Evolutionary conservation across 1,140 invertebrate species (phyloP).

Genomic region (Habropoda laboriosa): DNA sequence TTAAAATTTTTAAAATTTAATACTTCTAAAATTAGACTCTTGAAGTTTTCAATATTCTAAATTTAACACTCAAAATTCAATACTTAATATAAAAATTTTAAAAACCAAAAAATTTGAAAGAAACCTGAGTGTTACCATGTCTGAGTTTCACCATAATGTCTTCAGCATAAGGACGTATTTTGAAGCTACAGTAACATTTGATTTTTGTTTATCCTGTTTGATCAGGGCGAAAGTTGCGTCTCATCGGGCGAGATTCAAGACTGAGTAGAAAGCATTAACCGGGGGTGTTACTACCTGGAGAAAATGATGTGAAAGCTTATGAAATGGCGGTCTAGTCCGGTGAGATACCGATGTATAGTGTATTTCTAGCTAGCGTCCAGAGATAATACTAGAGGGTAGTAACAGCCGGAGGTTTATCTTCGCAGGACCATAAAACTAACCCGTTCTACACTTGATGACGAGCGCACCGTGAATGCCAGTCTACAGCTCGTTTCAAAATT

Average conservation of each 20-base stretch:
- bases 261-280: constrained; percentile 50
- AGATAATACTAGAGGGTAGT: constrained; percentile 66
- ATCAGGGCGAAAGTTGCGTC: constrained; percentile 21
- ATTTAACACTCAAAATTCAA: too few species aligned
- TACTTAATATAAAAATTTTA: too few species aligned
- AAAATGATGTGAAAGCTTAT: constrained; percentile 70
- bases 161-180: too few species aligned
- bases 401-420: constrained; percentile 69
- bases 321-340: constrained; percentile 64
- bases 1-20: too few species aligned
- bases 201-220: constrained; percentile 32
- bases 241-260: constrained; percentile 59
- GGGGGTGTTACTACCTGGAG: constrained; percentile 51
- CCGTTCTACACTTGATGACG: constrained; percentile 61
- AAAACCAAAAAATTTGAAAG: too few species aligned
- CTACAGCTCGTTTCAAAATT: constrained; percentile 62
- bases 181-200: background rate
- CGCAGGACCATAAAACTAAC: constrained; percentile 68
- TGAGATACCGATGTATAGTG: constrained; percentile 56
- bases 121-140: too few species aligned
- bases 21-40: too few species aligned
- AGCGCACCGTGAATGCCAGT: constrained; percentile 20
- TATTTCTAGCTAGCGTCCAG: constrained; percentile 56
- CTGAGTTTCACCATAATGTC: too few species aligned
- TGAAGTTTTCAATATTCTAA: too few species aligned